Evolutionary conservation across 2,888 invertebrate species (phyloP), one percentile per base, ranked within the genome.

Genomic region (Plagiodera versicolora): DNA sequence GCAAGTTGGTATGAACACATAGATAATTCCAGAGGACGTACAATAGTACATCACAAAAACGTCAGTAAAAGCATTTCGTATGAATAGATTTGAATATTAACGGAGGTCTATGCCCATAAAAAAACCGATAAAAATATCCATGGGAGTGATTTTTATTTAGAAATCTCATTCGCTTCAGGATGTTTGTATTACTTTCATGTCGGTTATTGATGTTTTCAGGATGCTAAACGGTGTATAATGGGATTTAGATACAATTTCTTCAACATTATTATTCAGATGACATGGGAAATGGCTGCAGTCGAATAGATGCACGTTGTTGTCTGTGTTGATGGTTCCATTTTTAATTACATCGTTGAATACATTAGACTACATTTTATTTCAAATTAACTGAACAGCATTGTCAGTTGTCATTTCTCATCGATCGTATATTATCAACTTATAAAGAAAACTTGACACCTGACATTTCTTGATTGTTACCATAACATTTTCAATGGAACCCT

Each of bases 31-130:
- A 39, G 14, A 39, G 39, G 32, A 39, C n/a, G 14, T n/a, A 14
- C 3, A 39, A 39, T 39, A 39, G 14, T 39, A 14, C 39, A 39
- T 14, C 39, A 39, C 32, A 39, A 39, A 39, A 39, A 39, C 14
- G 39, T 39, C 39, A 39, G 39, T 39, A 14, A 14, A n/a, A 69
- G 74, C 75, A 77, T 74, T 72, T 74, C 73, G 72, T 72, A 75
- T 73, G 70, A 61, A 71, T 68, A 69, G 70, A 74, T 75, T 76
- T 74, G 74, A 77, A 77, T 77, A 76, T 76, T 77, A 73, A 73
- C 71, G 71, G 72, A 67, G 66, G 62, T 59, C 65, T 56, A 63
- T 67, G 65, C 49, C 66, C 67, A 70, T 71, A 70, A 70, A 70
- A 66, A 47, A 57, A 51, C 67, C 60, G n/a, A 70, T 70, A 67